These are phyloP conservation scores for Pongo abelii DNA, from an alignment of 2,113 vertebrate genomes.

Conservation along the genomic window DNA sequence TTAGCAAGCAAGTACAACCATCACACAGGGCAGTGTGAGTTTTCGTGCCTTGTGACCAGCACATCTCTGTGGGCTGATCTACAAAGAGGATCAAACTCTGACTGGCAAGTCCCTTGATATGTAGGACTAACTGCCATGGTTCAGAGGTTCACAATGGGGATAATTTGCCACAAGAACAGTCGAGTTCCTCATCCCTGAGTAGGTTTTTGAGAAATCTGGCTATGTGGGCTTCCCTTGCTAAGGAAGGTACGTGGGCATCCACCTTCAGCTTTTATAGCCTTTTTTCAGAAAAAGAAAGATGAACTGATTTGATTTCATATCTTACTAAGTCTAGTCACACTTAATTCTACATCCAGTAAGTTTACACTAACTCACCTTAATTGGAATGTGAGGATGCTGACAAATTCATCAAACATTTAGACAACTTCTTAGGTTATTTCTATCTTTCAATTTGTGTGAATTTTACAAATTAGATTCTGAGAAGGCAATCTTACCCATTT, in stretches of 20 bases:
- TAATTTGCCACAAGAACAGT: neutral
- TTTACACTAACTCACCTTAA: neutral
- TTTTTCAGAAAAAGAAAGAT: neutral
- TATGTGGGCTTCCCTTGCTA: neutral
- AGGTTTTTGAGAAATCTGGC: neutral
- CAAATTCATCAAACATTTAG: neutral
- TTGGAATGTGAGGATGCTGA: neutral
- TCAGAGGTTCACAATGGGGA: neutral
- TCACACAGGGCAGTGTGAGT: neutral
- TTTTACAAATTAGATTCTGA: neutral
- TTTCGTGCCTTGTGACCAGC: neutral
- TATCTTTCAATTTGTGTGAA: neutral
- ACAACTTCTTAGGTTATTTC: neutral
- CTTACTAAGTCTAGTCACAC: neutral
- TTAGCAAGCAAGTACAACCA: neutral
- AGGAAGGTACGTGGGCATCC: neutral
- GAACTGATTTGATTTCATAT: neutral
- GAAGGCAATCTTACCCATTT: conserved; percentile 9
- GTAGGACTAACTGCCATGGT: neutral
- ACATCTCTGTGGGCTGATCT: neutral
- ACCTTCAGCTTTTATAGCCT: neutral
- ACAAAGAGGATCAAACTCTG: neutral
- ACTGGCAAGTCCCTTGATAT: neutral
- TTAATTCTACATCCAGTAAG: neutral
- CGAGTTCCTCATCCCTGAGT: neutral